A percentile compares a stretch with the other conserved stretches of the same genome.
Conservation (phyloP, 2,888 invertebrate genomes). For the Phengaris alcon region DNA sequence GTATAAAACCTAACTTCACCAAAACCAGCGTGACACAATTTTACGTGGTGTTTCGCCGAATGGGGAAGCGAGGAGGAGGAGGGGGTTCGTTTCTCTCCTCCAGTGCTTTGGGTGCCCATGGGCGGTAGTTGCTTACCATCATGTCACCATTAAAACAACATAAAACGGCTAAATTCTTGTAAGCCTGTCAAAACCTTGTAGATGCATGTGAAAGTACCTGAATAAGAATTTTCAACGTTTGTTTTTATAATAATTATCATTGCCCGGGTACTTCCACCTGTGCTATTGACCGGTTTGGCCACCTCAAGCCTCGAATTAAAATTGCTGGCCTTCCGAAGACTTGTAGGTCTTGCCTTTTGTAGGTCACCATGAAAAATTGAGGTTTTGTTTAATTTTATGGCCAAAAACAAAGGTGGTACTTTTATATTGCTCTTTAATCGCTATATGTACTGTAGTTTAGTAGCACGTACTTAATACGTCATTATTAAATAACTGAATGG, state of each 20-base stretch:
- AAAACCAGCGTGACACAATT: too few relatives aligned
- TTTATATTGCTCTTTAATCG: neutral
- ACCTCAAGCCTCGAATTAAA: constrained; percentile 11
- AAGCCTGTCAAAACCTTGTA: constrained; percentile 1
- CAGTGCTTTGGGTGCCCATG: too few relatives aligned
- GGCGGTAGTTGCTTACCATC: neutral
- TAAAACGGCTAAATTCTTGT: neutral
- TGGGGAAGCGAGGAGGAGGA: too few relatives aligned
- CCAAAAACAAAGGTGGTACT: neutral
- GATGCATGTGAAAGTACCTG: constrained; percentile 12
- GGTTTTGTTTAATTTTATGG: neutral
- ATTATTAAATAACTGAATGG: too few relatives aligned
- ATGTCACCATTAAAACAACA: neutral
- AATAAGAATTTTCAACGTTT: constrained; percentile 21
- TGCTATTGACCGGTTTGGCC: constrained; percentile 11
- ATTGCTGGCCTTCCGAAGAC: neutral
- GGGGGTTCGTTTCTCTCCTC: too few relatives aligned
- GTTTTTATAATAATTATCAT: constrained; percentile 14
- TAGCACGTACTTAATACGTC: too few relatives aligned
- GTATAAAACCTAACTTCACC: too few relatives aligned
- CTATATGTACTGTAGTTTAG: too few relatives aligned
- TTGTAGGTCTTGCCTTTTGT: neutral
- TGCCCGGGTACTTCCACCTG: constrained; percentile 14
- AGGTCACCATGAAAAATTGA: constrained; percentile 15
- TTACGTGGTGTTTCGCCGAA: too few relatives aligned